A percentile compares a stretch with the other conserved stretches of the same genome.
Conservation (phyloP, 2,888 invertebrate species). For the Urechis unicinctus region DNA sequence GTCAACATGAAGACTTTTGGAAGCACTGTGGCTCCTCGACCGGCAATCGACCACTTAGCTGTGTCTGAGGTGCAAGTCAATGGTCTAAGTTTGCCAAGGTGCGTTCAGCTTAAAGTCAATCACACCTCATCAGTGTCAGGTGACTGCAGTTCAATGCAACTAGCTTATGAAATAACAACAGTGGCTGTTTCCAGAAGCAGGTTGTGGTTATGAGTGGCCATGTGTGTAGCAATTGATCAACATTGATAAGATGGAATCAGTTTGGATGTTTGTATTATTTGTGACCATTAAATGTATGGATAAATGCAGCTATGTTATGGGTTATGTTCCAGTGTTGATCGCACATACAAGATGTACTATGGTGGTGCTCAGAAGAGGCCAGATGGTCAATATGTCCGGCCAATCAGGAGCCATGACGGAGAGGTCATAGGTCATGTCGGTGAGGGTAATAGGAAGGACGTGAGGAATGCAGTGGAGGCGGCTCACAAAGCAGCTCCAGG, state of each 20-base stretch:
- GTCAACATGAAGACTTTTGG: conserved; percentile 42
- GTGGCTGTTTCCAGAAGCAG: too few species aligned
- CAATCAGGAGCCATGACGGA: conserved; percentile 36
- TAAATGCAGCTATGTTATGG: too few species aligned
- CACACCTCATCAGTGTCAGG: too few species aligned
- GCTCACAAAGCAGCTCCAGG: conserved; percentile 53
- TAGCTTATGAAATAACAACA: too few species aligned
- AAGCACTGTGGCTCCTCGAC: conserved; percentile 27
- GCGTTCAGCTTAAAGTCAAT: too few species aligned
- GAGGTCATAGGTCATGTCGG: conserved; percentile 45
- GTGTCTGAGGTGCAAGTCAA: conserved; percentile 15
- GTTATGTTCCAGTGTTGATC: conserved; percentile 38
- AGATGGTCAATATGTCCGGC: conserved; percentile 48
- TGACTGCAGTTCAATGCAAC: too few species aligned
- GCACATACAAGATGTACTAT: conserved; percentile 53
- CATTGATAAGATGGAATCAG: too few species aligned
- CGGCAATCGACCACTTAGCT: conserved; percentile 18
- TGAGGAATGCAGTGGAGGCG: conserved; percentile 54
- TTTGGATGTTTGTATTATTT: too few species aligned
- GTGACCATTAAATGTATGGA: too few species aligned
- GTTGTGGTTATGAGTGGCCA: too few species aligned
- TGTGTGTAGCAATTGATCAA: too few species aligned
- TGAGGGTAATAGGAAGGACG: conserved; percentile 50
- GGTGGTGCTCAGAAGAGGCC: conserved; percentile 54
- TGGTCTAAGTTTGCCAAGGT: conserved; percentile 9